Evolutionary conservation across 2,113 vertebrate genomes (phyloP).

Genomic region (Pogona vitticeps): DNA sequence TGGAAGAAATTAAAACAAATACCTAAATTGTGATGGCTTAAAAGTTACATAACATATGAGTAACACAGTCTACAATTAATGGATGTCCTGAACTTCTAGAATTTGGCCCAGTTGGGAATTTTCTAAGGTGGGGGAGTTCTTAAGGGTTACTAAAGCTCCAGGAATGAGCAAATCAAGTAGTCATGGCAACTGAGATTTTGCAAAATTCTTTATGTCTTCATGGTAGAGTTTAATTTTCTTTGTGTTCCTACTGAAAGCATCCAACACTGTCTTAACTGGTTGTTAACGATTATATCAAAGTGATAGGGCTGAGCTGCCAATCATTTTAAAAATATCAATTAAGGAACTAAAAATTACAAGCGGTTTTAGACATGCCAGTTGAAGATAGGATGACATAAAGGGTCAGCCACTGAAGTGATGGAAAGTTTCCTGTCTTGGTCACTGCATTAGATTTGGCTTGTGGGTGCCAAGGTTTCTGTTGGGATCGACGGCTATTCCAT

Average conservation of each 20-base stretch:
- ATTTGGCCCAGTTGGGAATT: not conserved
- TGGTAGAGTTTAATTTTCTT: slow-evolving; percentile 31
- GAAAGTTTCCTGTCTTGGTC: slow-evolving; percentile 15
- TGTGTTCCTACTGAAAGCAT: slow-evolving; percentile 44
- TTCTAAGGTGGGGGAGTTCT: not conserved
- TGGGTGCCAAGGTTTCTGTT: not conserved
- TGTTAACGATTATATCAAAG: slow-evolving; percentile 33
- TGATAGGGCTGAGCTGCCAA: not conserved
- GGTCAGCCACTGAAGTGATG: slow-evolving; percentile 2
- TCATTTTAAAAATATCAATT: slow-evolving; percentile 40
- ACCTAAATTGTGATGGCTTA: not conserved
- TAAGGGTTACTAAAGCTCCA: slow-evolving; percentile 8
- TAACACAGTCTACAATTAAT: not conserved
- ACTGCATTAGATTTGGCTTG: slow-evolving; percentile 27
- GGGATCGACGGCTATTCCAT: not conserved
- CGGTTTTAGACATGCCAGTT: slow-evolving; percentile 33
- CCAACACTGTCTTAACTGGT: slow-evolving; percentile 45
- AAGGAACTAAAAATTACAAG: slow-evolving; percentile 37
- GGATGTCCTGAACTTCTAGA: not conserved
- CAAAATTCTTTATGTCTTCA: slow-evolving; percentile 27
- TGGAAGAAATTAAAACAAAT: slow-evolving; percentile 23
- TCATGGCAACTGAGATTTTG: slow-evolving; percentile 23
- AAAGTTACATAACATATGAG: not conserved
- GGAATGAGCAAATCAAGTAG: slow-evolving; percentile 21
- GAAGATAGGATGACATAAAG: slow-evolving; percentile 26